phyloP scores from a whole-genome alignment of 2,113 vertebrate species.

The Dermatemys mawii region DNA sequence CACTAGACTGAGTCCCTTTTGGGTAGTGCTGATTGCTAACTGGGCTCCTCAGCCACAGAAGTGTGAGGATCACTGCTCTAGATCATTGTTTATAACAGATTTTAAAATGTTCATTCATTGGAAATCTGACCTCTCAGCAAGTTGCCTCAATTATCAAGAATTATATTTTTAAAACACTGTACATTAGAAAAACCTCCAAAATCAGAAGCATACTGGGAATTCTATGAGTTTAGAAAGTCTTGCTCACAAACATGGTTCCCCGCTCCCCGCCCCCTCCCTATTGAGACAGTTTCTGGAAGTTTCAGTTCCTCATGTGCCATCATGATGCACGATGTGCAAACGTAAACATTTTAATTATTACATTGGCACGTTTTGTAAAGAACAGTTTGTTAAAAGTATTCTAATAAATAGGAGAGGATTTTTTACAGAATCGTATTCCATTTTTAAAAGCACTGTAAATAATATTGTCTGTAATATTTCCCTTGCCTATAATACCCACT shows the following conservation, averaged over 20 bases:
- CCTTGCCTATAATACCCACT: not conserved
- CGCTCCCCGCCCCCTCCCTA: not conserved
- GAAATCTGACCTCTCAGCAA: not conserved
- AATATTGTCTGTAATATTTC: not conserved
- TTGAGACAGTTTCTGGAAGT: not conserved
- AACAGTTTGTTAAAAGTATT: not conserved
- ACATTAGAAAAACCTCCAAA: not conserved
- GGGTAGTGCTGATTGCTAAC: not conserved
- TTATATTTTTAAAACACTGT: not conserved
- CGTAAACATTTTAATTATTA: constrained; percentile 12
- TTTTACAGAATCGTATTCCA: not conserved
- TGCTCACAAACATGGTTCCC: not conserved
- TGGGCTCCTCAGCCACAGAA: not conserved
- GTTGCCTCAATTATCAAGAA: not conserved
- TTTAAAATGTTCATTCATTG: not conserved
- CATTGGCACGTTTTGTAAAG: not conserved
- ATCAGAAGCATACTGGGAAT: not conserved
- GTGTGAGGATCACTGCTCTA: not conserved
- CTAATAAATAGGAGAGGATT: not conserved
- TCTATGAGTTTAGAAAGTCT: not conserved
- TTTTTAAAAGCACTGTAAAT: not conserved
- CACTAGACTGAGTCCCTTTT: not conserved
- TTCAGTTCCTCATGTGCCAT: not conserved
- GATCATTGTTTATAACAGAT: not conserved
- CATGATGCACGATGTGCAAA: not conserved